Conservation (phyloP, 2,797 vertebrate genomes). For the Passerculus sandwichensis region DNA sequence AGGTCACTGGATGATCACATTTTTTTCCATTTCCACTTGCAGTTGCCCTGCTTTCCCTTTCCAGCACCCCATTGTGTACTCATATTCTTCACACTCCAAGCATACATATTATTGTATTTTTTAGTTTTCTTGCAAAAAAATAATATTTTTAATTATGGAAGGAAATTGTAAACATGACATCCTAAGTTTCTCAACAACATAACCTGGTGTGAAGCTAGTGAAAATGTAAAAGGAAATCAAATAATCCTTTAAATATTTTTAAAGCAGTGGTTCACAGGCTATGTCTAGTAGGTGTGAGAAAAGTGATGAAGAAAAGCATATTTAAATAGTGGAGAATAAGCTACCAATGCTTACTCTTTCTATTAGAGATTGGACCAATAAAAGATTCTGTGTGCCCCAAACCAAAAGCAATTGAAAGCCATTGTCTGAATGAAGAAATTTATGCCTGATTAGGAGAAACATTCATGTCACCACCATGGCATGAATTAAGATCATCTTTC, state of each 20-base stretch:
- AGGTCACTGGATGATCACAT: neutral
- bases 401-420: neutral
- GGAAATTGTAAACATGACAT: neutral
- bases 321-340: neutral
- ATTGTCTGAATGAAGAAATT: constrained; percentile 23
- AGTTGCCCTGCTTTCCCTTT: constrained; percentile 27
- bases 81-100: neutral
- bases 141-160: neutral
- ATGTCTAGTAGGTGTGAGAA: neutral
- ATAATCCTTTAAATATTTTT: neutral
- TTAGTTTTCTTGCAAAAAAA: neutral
- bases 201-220: neutral
- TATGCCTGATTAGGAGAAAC: neutral
- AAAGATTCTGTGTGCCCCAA: neutral
- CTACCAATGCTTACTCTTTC: neutral
- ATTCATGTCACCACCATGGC: neutral
- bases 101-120: neutral
- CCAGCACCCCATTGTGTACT: neutral
- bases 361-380: neutral
- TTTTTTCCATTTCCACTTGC: neutral
- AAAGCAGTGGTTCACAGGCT: neutral
- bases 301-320: neutral
- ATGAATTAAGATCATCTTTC: constrained; percentile 12
- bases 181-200: neutral
- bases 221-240: neutral